Evolutionary conservation across 92 coral and sea anemone genomes (phyloP).

Genomic region (Epizoanthus illoricatus): DNA sequence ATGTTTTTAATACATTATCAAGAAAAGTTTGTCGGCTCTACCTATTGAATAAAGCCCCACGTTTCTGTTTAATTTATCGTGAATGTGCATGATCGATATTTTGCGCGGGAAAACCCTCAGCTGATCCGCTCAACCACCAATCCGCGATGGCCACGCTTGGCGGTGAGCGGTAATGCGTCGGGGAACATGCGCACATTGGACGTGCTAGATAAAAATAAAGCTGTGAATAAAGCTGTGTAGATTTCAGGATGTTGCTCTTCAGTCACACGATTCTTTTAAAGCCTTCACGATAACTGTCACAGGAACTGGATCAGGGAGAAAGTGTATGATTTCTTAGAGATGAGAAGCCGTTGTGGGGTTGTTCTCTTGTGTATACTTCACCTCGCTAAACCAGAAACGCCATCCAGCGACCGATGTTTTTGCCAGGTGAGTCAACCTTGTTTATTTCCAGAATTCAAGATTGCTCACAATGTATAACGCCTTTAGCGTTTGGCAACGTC

Average conservation of each 20-base stretch:
- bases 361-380: slow-evolving; percentile 35
- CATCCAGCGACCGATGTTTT: slow-evolving; percentile 58
- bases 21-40: too few species aligned
- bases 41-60: too few species aligned
- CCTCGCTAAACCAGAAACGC: slow-evolving; percentile 39
- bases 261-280: neutral
- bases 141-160: slow-evolving; percentile 60
- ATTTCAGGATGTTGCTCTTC: slow-evolving; percentile 25
- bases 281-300: neutral
- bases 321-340: slow-evolving; percentile 8
- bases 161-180: slow-evolving; percentile 43
- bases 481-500: neutral
- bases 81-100: too few species aligned
- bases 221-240: neutral
- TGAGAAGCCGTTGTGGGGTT: slow-evolving; percentile 49
- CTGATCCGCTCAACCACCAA: slow-evolving; percentile 32
- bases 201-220: slow-evolving; percentile 21
- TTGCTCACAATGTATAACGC: neutral
- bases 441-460: neutral
- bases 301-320: neutral
- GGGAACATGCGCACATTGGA: slow-evolving; percentile 53
- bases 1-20: too few species aligned
- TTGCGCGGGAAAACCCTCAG: too few species aligned
- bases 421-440: slow-evolving; percentile 45
- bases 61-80: too few species aligned